phyloP scores from a whole-genome alignment of 2,797 vertebrate genomes.

The Halcyon chelicuti region DNA sequence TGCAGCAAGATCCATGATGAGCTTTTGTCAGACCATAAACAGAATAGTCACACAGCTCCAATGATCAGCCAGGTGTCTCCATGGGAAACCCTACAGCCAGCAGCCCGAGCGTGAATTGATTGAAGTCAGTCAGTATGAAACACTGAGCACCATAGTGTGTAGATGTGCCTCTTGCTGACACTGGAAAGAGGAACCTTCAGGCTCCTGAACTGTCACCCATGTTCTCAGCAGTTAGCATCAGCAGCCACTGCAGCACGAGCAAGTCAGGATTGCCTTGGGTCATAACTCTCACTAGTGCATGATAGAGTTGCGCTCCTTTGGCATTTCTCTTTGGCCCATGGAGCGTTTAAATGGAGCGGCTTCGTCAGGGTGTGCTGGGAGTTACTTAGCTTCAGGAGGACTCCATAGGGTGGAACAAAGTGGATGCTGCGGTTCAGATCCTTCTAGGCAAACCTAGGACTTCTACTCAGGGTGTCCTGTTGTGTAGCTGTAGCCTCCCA shows the following conservation, averaged over 20 bases:
- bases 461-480: background rate
- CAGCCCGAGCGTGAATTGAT: background rate
- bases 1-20: background rate
- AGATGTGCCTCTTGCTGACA: background rate
- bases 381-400: background rate
- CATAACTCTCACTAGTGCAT: background rate
- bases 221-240: background rate
- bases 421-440: background rate
- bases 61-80: background rate
- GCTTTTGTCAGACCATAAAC: background rate
- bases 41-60: background rate
- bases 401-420: background rate
- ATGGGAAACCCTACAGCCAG: background rate
- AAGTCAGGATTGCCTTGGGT: background rate
- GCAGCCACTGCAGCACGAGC: background rate
- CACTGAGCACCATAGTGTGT: accelerated
- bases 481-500: accelerated
- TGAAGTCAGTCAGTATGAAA: background rate
- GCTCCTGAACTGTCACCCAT: background rate
- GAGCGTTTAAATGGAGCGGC: background rate
- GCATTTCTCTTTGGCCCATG: background rate
- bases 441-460: background rate
- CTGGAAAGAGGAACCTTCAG: background rate
- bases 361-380: background rate
- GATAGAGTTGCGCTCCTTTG: background rate